Evolutionary conservation across 2,113 vertebrate genomes (phyloP).

Genomic region (Ariopsis seemanni): DNA sequence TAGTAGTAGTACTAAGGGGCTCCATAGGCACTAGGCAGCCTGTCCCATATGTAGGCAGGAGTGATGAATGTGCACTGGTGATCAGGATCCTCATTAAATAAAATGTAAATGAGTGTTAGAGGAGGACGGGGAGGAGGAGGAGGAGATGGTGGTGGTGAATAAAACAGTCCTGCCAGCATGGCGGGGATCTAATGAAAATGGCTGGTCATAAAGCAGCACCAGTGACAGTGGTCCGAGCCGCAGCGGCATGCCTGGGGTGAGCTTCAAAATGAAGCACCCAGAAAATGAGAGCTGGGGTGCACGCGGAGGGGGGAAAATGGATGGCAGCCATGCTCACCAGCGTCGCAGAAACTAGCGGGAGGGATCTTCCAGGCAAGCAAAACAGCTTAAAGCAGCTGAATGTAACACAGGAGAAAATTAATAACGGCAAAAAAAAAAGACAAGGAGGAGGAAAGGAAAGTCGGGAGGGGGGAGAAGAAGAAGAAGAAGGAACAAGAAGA

Average conservation of each 20-base stretch:
- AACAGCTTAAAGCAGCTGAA: slow-evolving; percentile 57
- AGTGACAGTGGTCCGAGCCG: slow-evolving; percentile 56
- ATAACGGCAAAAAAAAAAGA: slow-evolving; percentile 47
- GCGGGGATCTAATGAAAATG: slow-evolving; percentile 59
- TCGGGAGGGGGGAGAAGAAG: neutral
- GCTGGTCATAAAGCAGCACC: slow-evolving; percentile 57
- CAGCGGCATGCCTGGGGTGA: slow-evolving; percentile 48
- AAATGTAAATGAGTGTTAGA: slow-evolving; percentile 60
- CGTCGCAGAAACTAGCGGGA: slow-evolving; percentile 38
- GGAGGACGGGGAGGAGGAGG: neutral
- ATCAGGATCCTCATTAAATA: slow-evolving; percentile 65
- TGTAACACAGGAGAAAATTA: slow-evolving; percentile 52
- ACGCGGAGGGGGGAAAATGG: slow-evolving; percentile 48
- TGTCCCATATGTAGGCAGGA: slow-evolving; percentile 52
- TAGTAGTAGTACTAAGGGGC: slow-evolving; percentile 36
- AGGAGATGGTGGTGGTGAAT: slow-evolving; percentile 29
- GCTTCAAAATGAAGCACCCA: slow-evolving; percentile 59
- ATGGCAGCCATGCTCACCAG: slow-evolving; percentile 41
- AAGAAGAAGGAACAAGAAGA: neutral
- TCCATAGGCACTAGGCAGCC: slow-evolving; percentile 39
- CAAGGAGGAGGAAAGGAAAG: slow-evolving; percentile 3
- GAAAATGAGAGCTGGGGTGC: slow-evolving; percentile 50
- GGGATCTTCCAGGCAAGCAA: slow-evolving; percentile 49
- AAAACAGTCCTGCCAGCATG: slow-evolving; percentile 54
- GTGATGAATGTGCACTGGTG: slow-evolving; percentile 62